Evolutionary conservation across 2,888 invertebrate species (phyloP).

Genomic region (Philhelius pedissequus): DNA sequence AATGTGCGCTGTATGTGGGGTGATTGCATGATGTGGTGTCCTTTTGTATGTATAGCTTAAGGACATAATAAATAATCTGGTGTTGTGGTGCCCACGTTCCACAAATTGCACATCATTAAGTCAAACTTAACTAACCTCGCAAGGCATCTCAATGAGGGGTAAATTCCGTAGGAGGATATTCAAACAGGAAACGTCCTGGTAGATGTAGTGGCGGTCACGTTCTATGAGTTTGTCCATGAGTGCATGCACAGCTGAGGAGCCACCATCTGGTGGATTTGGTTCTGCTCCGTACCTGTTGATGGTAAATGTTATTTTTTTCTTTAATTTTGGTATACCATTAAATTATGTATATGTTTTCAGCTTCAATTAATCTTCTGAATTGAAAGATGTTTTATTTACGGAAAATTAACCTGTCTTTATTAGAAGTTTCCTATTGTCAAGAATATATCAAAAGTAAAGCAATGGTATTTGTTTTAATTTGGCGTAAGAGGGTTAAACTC

Average conservation of each 20-base stretch:
- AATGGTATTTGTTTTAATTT: too few relatives aligned
- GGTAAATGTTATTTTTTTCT: background rate
- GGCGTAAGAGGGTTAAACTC: too few relatives aligned
- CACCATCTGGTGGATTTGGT: slow-evolving; percentile 81
- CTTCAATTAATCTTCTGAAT: background rate
- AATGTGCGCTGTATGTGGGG: background rate
- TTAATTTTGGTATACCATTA: background rate
- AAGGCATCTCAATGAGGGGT: slow-evolving; percentile 81
- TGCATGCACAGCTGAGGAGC: slow-evolving; percentile 83
- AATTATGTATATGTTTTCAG: background rate
- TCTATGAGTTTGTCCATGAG: slow-evolving; percentile 84
- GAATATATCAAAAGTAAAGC: too few relatives aligned
- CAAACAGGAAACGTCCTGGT: slow-evolving; percentile 85
- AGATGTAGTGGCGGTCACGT: slow-evolving; percentile 83
- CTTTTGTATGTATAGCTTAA: background rate
- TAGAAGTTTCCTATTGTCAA: too few relatives aligned
- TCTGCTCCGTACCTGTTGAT: slow-evolving; percentile 83
- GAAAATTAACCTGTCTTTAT: background rate
- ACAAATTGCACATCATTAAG: slow-evolving; percentile 52
- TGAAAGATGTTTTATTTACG: background rate
- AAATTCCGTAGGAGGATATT: slow-evolving; percentile 84
- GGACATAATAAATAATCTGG: slow-evolving; percentile 14
- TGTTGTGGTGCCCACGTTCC: slow-evolving; percentile 26
- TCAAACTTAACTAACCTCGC: slow-evolving; percentile 73
- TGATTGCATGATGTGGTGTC: background rate